Evolutionary conservation across 2,888 invertebrate species (phyloP), one percentile per base, ranked within the genome.

Genomic region (Diarsia brunnea): DNA sequence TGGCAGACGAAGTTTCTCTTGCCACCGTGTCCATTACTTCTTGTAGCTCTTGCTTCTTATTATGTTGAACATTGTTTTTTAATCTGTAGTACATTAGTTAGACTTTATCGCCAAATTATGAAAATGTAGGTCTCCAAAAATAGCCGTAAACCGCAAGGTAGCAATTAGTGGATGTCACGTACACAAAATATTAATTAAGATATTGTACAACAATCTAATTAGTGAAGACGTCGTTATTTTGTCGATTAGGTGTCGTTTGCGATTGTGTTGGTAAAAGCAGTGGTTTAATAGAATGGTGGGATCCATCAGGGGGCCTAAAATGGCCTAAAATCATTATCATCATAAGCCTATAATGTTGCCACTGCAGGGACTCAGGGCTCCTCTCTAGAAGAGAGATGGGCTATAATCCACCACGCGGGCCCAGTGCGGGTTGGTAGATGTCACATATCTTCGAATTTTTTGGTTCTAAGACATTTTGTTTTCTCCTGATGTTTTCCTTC

Each of bases 121-220:
- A 4, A 55, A 73, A 86, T 76, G 38, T 79, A 74, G 79, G 79
- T 72, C 68, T 83, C 67, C 53, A 51, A 51, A 81, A 82, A 72
- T 75, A 75, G 49, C 60, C 16, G 19, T 21, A 24, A 27, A 86
- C 84, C 86, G 60, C 84, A 79, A 65, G 24, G 55, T 27, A 12
- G 38, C 69, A 38, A 74, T 76, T 79, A 79, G 71, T 38, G 0
- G 58, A 21, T 10, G 73, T 84, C 84, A 85, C 84, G 83, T 82
- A 73, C 65, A 65, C 82, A 73, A 63, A 58, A 51, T 66, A 66
- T 53, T 81, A 65, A 84, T 78, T 60, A 69, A 65, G 64, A 38
- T 75, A 73, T 81, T 81, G 64, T 81, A 82, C 66, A 75, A 75
- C 60, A 81, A 1, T 68, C 12, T 67, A 71, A 84, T 83, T 83